Conservation (phyloP, 2,113 vertebrate species). For the Progne subis region DNA sequence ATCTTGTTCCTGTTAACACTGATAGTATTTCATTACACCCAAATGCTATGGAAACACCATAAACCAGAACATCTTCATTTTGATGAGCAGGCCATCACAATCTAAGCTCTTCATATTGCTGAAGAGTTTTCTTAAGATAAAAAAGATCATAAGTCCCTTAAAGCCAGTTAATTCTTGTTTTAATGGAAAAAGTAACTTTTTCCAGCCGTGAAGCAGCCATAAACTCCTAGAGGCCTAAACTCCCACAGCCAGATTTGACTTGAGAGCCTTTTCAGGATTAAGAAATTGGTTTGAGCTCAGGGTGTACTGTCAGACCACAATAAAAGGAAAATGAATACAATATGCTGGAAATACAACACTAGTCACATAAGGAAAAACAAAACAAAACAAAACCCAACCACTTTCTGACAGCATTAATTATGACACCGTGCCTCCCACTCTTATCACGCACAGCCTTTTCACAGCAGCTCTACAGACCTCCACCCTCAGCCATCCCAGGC, state of each 20-base stretch:
- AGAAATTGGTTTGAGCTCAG: constrained; percentile 45
- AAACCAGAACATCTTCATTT: neutral
- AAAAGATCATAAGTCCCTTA: neutral
- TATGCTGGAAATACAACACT: constrained; percentile 41
- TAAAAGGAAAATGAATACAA: constrained; percentile 66
- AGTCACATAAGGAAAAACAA: neutral
- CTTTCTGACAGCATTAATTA: constrained; percentile 56
- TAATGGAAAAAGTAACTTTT: constrained; percentile 43
- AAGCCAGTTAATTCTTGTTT: constrained; percentile 28
- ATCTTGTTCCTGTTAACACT: neutral
- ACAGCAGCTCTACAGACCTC: constrained; percentile 8
- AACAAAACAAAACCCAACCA: neutral
- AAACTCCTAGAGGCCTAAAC: constrained; percentile 3
- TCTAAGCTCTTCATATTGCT: neutral
- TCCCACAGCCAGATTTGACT: constrained; percentile 24
- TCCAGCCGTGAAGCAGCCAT: constrained; percentile 27
- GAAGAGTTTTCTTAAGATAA: constrained; percentile 14
- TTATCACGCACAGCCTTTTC: constrained; percentile 27
- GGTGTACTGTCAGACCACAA: constrained; percentile 42
- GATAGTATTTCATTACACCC: neutral
- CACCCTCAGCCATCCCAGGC: constrained; percentile 21
- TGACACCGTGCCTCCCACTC: constrained; percentile 42
- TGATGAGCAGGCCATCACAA: constrained; percentile 34
- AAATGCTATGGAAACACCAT: neutral
- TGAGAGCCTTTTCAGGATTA: constrained; percentile 30